A percentile compares a stretch with the other conserved stretches of the same genome.
Conservation (phyloP, 2,797 vertebrate genomes). For the Poeciliopsis presidionis region DNA sequence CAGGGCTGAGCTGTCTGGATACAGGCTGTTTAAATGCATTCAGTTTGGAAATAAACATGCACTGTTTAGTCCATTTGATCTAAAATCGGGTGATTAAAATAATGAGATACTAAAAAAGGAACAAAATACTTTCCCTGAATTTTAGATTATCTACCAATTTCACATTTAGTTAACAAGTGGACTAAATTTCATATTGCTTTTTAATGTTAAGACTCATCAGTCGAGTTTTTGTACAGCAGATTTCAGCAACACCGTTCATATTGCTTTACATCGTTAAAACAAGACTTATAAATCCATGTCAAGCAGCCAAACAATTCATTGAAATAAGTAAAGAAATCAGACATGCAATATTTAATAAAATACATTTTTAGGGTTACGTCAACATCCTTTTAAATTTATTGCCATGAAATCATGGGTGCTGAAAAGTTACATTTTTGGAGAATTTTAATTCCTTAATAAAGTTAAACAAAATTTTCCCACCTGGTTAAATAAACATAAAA, state of each 20-base stretch:
- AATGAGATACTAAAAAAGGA: neutral
- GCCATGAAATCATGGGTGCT: neutral
- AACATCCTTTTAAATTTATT: neutral
- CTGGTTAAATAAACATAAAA: no score
- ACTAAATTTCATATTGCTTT: neutral
- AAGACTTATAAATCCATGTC: neutral
- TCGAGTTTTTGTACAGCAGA: neutral
- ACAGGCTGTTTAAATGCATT: neutral
- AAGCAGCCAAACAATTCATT: neutral
- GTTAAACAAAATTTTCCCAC: no score
- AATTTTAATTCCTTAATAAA: no score
- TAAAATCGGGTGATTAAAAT: neutral
- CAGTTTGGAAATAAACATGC: neutral
- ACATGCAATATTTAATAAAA: neutral
- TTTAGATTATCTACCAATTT: neutral
- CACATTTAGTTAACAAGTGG: neutral
- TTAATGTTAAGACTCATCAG: neutral
- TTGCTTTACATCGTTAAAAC: no score
- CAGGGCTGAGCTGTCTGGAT: neutral
- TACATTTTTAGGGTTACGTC: neutral
- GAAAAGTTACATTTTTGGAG: neutral
- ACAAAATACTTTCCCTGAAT: neutral
- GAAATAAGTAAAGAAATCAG: neutral
- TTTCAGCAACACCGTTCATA: neutral
- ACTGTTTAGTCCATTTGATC: neutral